Percentiles rank a stretch among this genome's conserved stretches.
Conservation (phyloP, 2,113 vertebrate species). For the Atherinomorus stipes region DNA sequence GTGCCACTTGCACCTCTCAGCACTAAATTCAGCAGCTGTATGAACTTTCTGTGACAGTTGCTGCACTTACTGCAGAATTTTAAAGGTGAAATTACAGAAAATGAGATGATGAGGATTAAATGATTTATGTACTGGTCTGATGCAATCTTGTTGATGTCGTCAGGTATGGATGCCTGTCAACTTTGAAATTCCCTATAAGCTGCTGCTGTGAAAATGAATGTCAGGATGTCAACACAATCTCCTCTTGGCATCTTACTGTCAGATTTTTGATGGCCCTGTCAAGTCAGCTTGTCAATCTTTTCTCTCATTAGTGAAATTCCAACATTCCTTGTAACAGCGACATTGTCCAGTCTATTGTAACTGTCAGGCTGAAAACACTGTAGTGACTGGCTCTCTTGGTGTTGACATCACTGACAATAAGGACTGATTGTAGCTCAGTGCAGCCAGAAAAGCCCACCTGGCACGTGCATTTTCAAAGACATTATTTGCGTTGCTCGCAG, state of each 20-base stretch:
- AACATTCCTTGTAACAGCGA: not conserved
- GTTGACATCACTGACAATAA: not conserved
- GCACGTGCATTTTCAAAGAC: not conserved
- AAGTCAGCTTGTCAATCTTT: not conserved
- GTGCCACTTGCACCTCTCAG: not conserved
- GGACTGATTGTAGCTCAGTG: not conserved
- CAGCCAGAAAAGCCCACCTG: slow-evolving; percentile 10
- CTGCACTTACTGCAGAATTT: not conserved
- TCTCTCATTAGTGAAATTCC: not conserved
- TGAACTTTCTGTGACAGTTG: not conserved
- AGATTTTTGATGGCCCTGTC: not conserved
- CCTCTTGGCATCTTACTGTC: not conserved
- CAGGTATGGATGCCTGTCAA: not conserved
- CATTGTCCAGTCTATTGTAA: not conserved
- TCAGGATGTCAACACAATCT: too few relatives aligned
- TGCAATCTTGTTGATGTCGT: not conserved
- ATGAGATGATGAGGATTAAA: not conserved
- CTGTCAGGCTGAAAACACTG: slow-evolving; percentile 2
- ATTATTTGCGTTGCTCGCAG: too few relatives aligned
- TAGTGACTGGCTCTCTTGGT: not conserved
- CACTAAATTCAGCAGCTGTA: not conserved
- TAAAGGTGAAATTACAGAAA: not conserved
- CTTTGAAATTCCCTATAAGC: not conserved
- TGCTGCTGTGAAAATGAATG: not conserved
- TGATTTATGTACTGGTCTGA: not conserved